These are phyloP conservation scores for Tichodroma muraria DNA, from an alignment of 2,113 vertebrate genomes.

Conservation along the genomic window DNA sequence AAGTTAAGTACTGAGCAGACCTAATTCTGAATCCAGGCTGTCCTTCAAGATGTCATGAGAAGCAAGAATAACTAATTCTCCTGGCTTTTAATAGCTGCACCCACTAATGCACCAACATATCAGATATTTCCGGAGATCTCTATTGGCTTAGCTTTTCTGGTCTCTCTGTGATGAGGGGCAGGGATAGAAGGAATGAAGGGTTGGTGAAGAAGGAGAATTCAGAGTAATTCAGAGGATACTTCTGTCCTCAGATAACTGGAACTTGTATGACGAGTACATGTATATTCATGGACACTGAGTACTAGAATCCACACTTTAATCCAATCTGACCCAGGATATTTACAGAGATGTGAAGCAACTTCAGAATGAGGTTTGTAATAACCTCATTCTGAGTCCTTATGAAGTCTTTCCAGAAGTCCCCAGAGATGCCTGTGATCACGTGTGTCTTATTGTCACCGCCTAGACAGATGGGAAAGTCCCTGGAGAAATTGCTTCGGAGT, in stretches of 20 bases:
- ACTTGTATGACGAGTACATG: not conserved
- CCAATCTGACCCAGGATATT: not conserved
- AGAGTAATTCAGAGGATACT: not conserved
- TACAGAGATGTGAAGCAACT: not conserved
- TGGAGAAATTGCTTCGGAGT: not conserved
- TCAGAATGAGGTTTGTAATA: not conserved
- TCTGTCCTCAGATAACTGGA: not conserved
- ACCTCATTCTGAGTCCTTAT: not conserved
- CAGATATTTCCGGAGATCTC: not conserved
- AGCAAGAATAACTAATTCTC: not conserved
- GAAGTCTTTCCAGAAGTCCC: not conserved
- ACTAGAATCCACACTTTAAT: not conserved
- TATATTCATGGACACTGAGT: not conserved
- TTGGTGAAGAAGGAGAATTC: not conserved
- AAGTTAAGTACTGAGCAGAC: constrained; percentile 4
- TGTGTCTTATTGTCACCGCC: not conserved
- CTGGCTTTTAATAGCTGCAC: not conserved
- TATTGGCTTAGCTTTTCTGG: not conserved
- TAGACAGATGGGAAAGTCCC: not conserved
- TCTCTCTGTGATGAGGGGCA: not conserved
- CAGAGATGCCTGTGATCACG: not conserved
- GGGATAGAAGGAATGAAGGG: not conserved
- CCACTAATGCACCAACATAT: not conserved
- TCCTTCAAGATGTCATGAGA: not conserved
- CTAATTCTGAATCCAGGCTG: not conserved